Evolutionary conservation across 2,888 invertebrate species (phyloP), one percentile per base, ranked within the genome.

Genomic region (Drosophila sordidula): DNA sequence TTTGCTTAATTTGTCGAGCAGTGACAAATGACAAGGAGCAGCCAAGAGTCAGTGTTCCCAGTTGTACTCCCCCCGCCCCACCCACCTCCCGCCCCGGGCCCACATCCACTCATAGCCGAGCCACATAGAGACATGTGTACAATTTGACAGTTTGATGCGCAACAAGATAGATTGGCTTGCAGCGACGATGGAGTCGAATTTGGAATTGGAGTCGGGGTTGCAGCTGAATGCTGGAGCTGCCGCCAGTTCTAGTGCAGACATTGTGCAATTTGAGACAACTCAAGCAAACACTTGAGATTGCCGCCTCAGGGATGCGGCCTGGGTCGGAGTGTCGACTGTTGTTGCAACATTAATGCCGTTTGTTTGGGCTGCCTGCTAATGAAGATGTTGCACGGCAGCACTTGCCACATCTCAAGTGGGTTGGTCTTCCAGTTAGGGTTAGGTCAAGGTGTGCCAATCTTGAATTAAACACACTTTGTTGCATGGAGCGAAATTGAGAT

Each of bases 1-100:
- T 79, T 82, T 79, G 85, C 70, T 67, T 85, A 83, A 87, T 83
- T 83, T 83, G 87, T 85, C 83, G 82, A 82, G 82, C 74, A 69
- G 65, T 76, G 74, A 81, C 81, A 77, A 80, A 72, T 81, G 87
- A 81, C 87, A 80, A 73, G 80, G 50, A 77, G 56, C 72, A 77
- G 65, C 62, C 47, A 49, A 57, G 50, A 65, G 54, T 67, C 54
- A 34, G 29, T 56, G 55, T 41, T 54, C 46, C 49, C 39, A 38
- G 9, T 14, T 11, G 14, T 29, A 36, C 36, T 36, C 47, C 11
- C 45, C 63, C 32, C 11, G 16, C 18, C 11, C n/a, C 29, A 22
- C 4, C 25, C 42, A 34, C 39, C 36, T 22, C 25, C 12, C 0
- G 12, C 34, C 34, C 12, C 34, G 8, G 29, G 9, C 3, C 9